Conservation (phyloP, 2,113 vertebrate genomes). For the Pheucticus melanocephalus region DNA sequence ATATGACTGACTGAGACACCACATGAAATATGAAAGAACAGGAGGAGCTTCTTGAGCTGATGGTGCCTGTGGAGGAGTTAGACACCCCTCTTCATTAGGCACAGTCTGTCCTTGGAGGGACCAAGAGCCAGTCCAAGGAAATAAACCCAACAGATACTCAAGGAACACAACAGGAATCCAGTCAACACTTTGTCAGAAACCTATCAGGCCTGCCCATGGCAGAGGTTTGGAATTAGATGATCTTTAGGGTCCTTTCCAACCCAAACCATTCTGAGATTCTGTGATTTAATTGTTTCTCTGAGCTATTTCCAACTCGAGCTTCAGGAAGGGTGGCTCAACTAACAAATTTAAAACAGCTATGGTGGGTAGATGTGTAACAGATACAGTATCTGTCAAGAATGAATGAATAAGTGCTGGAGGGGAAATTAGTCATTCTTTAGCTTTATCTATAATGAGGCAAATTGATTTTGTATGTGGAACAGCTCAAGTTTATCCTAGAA, state of each 20-base stretch:
- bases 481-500: slow-evolving; percentile 34
- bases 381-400: slow-evolving; percentile 38
- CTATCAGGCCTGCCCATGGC: neutral
- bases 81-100: neutral
- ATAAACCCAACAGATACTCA: neutral
- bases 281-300: neutral
- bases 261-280: neutral
- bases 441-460: slow-evolving; percentile 43
- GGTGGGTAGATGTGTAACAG: slow-evolving; percentile 46
- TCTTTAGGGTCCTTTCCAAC: neutral
- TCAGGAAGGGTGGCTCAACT: neutral
- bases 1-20: neutral
- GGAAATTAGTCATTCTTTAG: slow-evolving; percentile 47
- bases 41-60: neutral
- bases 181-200: neutral
- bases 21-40: neutral
- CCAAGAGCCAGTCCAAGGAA: neutral
- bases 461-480: slow-evolving; percentile 40
- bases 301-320: neutral
- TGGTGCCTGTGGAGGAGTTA: neutral
- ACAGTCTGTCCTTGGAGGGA: neutral
- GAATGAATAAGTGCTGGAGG: slow-evolving; percentile 15
- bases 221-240: neutral
- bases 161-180: neutral
- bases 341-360: slow-evolving; percentile 26